phyloP scores from a whole-genome alignment of 2,888 invertebrate species.

The Matsumyia berberina region DNA sequence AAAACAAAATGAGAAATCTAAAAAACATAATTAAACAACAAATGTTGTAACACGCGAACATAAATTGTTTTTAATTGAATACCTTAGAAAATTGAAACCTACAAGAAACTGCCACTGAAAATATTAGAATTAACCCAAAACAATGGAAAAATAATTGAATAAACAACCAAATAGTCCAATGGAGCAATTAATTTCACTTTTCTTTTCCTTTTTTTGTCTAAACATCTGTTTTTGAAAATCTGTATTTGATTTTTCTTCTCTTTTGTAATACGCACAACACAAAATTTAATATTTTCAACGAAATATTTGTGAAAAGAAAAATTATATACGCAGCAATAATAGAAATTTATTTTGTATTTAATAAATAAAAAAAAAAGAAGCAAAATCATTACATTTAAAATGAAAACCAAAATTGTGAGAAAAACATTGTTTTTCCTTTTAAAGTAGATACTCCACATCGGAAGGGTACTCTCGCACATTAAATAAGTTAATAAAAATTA shows the following conservation, averaged over 20 bases:
- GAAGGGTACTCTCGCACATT: slow-evolving; percentile 58
- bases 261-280: slow-evolving; percentile 44
- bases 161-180: slow-evolving; percentile 42
- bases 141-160: slow-evolving; percentile 25
- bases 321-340: slow-evolving; percentile 63
- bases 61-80: slow-evolving; percentile 46
- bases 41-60: slow-evolving; percentile 49
- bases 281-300: slow-evolving; percentile 65
- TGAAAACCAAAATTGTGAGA: slow-evolving; percentile 39
- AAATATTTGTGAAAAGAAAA: slow-evolving; percentile 47
- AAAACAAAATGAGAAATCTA: slow-evolving; percentile 54
- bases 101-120: slow-evolving; percentile 72
- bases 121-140: slow-evolving; percentile 47
- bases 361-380: slow-evolving; percentile 34
- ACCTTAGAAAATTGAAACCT: slow-evolving; percentile 58
- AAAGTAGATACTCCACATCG: slow-evolving; percentile 56
- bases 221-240: slow-evolving; percentile 10
- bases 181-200: slow-evolving; percentile 47
- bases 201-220: slow-evolving; percentile 7
- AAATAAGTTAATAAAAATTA: slow-evolving; percentile 63
- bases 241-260: not conserved
- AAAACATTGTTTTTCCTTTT: slow-evolving; percentile 61
- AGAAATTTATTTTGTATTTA: slow-evolving; percentile 68
- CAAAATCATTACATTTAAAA: slow-evolving; percentile 17
- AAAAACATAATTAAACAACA: slow-evolving; percentile 30